Base-by-base conservation (phyloP, 2,113 vertebrate species). In the Hippotragus niger region DNA sequence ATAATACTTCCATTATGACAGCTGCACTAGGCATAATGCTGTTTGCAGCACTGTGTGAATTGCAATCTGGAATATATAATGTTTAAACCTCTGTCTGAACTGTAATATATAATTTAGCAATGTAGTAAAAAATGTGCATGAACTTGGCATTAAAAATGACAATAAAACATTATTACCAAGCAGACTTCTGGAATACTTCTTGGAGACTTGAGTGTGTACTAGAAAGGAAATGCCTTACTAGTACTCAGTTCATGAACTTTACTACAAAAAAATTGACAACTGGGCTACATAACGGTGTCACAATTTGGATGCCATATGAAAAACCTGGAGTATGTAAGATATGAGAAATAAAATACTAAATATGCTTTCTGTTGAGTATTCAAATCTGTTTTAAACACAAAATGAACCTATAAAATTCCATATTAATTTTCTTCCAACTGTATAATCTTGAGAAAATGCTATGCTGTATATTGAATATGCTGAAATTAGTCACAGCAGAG, bases 71-170 rank as follows among this genome's bases (percentile, higher is more conserved):
- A 96, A 97, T 97, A 96, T 81, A 53, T 95, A 94, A 97, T 95
- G 90, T 87, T 98, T 92, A 97, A 97, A 96, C 81, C 86, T 97
- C 96, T 95, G 91, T 96, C 92, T 97, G 84, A 98, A 97, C 96
- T 96, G 93, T 96, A 98, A 98, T 97, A 96, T 88, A 96, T 89
- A 92, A 91, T 94, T 98, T 97, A 78, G 96, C 88, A 95, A 83
- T 95, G 85, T 62, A 89, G 85, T 98, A 97, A 98, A 98, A 98
- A 97, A 90, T 97, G 81, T 97, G 78, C 53, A 92, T 90, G 82
- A 97, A 85, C 53, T 96, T 97, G 91, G 94, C 96, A 98, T 97
- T 98, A 97, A 98, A 97, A 97, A 88, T 98, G 83, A 97, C 95
- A 97, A 97, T 98, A 97, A 98, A 98, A 98, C 97, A 89, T 96